Percentiles rank a stretch among this genome's conserved stretches.
These are phyloP conservation scores for Psittacula echo DNA, from an alignment of 2,797 vertebrate genomes.

Conservation along the genomic window DNA sequence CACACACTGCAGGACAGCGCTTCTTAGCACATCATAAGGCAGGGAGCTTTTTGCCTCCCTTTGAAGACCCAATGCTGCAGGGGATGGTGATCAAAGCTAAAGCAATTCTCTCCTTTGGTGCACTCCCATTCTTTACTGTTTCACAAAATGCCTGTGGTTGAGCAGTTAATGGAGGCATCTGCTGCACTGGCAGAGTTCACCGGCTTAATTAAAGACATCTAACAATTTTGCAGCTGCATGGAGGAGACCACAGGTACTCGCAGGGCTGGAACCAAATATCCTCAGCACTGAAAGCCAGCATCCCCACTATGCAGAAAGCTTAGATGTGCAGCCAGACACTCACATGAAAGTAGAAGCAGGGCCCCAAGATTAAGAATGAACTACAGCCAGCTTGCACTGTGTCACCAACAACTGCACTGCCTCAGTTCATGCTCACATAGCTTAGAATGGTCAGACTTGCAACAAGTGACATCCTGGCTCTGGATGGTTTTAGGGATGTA, in stretches of 20 bases:
- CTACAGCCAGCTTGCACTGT: background rate
- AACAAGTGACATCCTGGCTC: background rate
- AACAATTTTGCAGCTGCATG: constrained; percentile 55
- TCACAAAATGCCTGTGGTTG: constrained; percentile 51
- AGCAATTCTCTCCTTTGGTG: background rate
- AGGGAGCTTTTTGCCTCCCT: constrained; percentile 14
- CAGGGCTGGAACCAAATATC: background rate
- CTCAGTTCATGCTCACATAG: background rate
- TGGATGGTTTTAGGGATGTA: background rate
- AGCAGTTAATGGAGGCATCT: constrained; percentile 56
- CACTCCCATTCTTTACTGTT: background rate
- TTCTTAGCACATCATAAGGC: background rate
- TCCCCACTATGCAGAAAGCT: background rate
- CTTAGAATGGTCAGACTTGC: background rate
- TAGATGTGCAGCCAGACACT: background rate
- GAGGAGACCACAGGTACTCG: background rate
- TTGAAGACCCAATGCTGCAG: constrained; percentile 42
- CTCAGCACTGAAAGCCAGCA: background rate
- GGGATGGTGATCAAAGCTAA: constrained; percentile 28
- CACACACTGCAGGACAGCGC: rapidly evolving
- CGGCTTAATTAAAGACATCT: constrained; percentile 37
- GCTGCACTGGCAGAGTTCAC: constrained; percentile 49
- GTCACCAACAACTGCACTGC: background rate
- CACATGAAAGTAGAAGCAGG: background rate
- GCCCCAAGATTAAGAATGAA: background rate